Percentiles rank a stretch among this genome's conserved stretches.
Evolutionary conservation across 1,140 invertebrate species (phyloP).

Genomic region (Lineus longissimus): DNA sequence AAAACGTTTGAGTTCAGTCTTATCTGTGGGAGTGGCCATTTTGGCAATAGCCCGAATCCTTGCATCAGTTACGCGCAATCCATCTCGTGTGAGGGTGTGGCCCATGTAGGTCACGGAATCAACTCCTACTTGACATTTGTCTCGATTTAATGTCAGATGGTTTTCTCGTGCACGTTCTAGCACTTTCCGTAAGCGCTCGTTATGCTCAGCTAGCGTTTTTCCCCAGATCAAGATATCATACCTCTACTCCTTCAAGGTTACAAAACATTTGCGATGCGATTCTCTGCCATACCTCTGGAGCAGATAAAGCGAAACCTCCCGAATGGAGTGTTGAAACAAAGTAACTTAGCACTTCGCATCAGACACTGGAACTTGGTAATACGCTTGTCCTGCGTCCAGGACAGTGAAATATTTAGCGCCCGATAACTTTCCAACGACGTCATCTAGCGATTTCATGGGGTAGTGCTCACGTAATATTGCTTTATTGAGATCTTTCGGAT

Average conservation of each 20-base stretch:
- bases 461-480: not conserved
- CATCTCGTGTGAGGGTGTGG: not conserved
- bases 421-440: not conserved
- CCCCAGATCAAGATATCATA: not conserved
- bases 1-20: conserved; percentile 23
- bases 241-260: not conserved
- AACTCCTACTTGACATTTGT: too few species aligned
- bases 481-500: conserved; percentile 56
- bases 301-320: not conserved
- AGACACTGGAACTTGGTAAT: not conserved
- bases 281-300: conserved; percentile 3
- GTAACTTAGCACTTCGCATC: not conserved
- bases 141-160: not conserved
- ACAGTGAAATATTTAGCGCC: not conserved
- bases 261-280: not conserved
- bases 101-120: too few species aligned
- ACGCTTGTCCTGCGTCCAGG: not conserved
- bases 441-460: not conserved
- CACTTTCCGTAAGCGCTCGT: not conserved
- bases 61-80: conserved; percentile 23
- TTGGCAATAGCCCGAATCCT: conserved; percentile 46
- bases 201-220: not conserved
- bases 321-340: not conserved
- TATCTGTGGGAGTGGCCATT: conserved; percentile 11
- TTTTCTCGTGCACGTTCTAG: not conserved